phyloP scores from a whole-genome alignment of 37 sponge, comb jelly and placozoan genomes.

The Halichondria panicea region DNA sequence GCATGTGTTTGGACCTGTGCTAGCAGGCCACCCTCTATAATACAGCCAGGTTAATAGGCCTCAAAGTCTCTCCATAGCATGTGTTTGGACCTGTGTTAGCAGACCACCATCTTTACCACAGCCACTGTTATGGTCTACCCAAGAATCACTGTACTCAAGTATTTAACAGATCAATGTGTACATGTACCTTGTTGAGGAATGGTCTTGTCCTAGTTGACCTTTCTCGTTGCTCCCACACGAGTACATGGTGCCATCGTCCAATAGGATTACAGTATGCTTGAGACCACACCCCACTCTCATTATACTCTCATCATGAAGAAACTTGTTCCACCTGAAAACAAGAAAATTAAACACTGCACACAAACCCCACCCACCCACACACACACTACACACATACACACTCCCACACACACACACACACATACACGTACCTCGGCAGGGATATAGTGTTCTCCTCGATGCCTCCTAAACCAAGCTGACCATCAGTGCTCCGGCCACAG shows the following conservation, averaged over 20 bases:
- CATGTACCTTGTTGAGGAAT: conserved; percentile 19
- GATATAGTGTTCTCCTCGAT: conserved; percentile 37
- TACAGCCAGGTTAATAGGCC: too few relatives aligned
- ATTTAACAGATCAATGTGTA: too few relatives aligned
- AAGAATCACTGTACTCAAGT: too few relatives aligned
- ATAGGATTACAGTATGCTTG: conserved; percentile 56
- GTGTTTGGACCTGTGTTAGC: too few relatives aligned
- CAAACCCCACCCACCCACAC: too few relatives aligned
- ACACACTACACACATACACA: too few relatives aligned
- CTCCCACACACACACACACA: too few relatives aligned
- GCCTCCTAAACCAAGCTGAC: conserved; percentile 81
- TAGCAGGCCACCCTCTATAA: too few relatives aligned
- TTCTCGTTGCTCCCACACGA: conserved; percentile 72
- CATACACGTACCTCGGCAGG: conserved; percentile 12
- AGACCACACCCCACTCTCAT: conserved; percentile 40
- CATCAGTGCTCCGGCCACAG: conserved; percentile 65
- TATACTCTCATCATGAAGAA: conserved; percentile 2
- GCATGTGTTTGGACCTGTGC: too few relatives aligned
- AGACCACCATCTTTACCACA: too few relatives aligned
- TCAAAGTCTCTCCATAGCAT: too few relatives aligned
- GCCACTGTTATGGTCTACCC: neutral
- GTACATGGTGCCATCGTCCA: conserved; percentile 38
- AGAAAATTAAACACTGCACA: too few relatives aligned
- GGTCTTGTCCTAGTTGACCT: conserved; percentile 66
- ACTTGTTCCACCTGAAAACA: conserved; percentile 25